These are phyloP conservation scores for Aporophyla nigra DNA, from an alignment of 2,888 invertebrate genomes.

Conservation along the genomic window DNA sequence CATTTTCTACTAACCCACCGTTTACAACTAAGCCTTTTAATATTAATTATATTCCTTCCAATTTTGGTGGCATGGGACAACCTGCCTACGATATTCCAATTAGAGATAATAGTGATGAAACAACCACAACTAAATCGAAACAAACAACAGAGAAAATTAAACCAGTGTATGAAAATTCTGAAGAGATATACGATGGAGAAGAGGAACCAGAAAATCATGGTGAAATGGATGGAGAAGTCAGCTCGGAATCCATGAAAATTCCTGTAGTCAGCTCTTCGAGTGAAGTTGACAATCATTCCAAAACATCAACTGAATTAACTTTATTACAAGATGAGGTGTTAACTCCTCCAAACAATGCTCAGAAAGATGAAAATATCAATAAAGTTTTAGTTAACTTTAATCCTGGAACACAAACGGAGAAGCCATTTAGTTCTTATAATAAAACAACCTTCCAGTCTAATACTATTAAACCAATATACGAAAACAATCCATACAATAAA, in stretches of 20 bases:
- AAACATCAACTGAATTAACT: slow-evolving; percentile 75
- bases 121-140: slow-evolving; percentile 74
- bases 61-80: slow-evolving; percentile 79
- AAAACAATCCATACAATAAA: slow-evolving; percentile 77
- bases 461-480: slow-evolving; percentile 82
- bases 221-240: slow-evolving; percentile 85
- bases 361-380: slow-evolving; percentile 70
- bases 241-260: slow-evolving; percentile 87
- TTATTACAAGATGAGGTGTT: slow-evolving; percentile 78
- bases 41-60: slow-evolving; percentile 82
- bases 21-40: slow-evolving; percentile 77
- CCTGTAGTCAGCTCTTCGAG: slow-evolving; percentile 85
- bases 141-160: slow-evolving; percentile 73
- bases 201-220: slow-evolving; percentile 77
- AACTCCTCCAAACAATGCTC: slow-evolving; percentile 63
- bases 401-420: slow-evolving; percentile 88
- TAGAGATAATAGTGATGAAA: slow-evolving; percentile 85
- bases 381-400: slow-evolving; percentile 73
- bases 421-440: slow-evolving; percentile 83
- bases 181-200: slow-evolving; percentile 87
- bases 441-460: slow-evolving; percentile 82
- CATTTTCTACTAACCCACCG: slow-evolving; percentile 66
- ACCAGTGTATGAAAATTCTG: slow-evolving; percentile 85
- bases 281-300: slow-evolving; percentile 71
- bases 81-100: slow-evolving; percentile 88